Conservation (phyloP, 2,113 vertebrate genomes). For the Chloropsis hardwickii region DNA sequence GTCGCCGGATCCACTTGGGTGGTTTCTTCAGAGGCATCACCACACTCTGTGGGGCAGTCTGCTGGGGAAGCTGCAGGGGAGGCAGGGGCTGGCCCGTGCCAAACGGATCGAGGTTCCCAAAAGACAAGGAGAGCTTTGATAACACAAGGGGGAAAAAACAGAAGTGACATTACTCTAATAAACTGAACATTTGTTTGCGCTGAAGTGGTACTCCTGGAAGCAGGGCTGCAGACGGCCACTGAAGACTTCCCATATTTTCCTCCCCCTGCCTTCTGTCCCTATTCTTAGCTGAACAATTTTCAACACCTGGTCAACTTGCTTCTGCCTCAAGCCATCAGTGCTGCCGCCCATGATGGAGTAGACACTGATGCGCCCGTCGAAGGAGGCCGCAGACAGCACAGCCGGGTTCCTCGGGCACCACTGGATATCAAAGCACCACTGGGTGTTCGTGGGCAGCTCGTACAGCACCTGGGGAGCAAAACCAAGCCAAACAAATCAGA, state of each 20-base stretch:
- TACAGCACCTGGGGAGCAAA: slow-evolving; percentile 83
- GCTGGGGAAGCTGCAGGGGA: slow-evolving; percentile 87
- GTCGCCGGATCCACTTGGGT: slow-evolving; percentile 91
- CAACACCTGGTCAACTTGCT: slow-evolving; percentile 82
- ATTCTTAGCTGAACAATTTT: not conserved
- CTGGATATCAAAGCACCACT: slow-evolving; percentile 98
- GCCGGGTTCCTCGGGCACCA: slow-evolving; percentile 96
- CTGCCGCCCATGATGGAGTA: slow-evolving; percentile 97
- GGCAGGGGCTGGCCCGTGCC: slow-evolving; percentile 88
- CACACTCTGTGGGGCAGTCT: slow-evolving; percentile 55
- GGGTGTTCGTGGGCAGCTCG: slow-evolving; percentile 88
- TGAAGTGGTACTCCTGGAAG: not conserved
- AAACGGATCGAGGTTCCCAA: slow-evolving; percentile 93
- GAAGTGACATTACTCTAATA: not conserved
- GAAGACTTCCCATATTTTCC: not conserved
- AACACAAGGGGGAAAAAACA: not conserved
- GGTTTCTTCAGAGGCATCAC: slow-evolving; percentile 90
- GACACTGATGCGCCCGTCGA: slow-evolving; percentile 87
- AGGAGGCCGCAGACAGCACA: slow-evolving; percentile 89
- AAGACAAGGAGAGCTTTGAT: slow-evolving; percentile 86
- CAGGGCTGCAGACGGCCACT: not conserved
- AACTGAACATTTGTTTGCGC: not conserved
- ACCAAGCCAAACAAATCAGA: not conserved
- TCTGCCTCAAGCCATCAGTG: slow-evolving; percentile 79
- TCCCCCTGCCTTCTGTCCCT: not conserved